phyloP scores from a whole-genome alignment of 1,140 invertebrate species.

The Drosophila sp. region DNA sequence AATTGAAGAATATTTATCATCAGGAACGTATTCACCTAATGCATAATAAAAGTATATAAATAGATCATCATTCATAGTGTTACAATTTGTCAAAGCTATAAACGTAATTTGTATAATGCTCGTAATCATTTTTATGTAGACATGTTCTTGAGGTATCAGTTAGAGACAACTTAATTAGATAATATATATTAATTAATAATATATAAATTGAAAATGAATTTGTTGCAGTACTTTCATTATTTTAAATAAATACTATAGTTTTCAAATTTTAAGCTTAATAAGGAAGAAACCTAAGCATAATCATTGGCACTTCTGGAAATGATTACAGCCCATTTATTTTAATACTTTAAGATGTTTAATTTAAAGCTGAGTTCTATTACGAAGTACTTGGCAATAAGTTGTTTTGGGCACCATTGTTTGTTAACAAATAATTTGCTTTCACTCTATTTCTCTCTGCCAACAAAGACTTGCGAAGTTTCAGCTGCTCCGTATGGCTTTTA shows the following conservation, averaged over 20 bases:
- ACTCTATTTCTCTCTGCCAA: background rate
- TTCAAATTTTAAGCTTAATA: no score
- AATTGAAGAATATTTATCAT: constrained; percentile 5
- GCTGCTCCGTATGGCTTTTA: constrained; percentile 29
- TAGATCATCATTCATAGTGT: background rate
- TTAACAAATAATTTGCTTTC: constrained; percentile 27
- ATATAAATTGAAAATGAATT: no score
- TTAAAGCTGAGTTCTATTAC: background rate
- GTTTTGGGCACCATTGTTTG: background rate
- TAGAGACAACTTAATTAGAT: background rate
- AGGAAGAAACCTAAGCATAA: no score
- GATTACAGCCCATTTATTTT: no score
- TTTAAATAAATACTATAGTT: no score
- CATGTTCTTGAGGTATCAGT: background rate
- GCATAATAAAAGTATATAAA: no score
- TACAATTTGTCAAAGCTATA: background rate
- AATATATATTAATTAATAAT: background rate
- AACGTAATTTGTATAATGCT: background rate
- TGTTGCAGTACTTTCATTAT: no score
- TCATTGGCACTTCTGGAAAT: no score
- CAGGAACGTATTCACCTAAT: background rate
- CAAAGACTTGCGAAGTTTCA: constrained; percentile 35
- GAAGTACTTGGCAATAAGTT: background rate
- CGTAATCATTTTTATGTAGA: background rate
- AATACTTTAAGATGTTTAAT: no score